A percentile compares a stretch with the other conserved stretches of the same genome.
These are phyloP conservation scores for Stegodyphus mimosarum DNA, from an alignment of 1,140 invertebrate species.

Conservation along the genomic window DNA sequence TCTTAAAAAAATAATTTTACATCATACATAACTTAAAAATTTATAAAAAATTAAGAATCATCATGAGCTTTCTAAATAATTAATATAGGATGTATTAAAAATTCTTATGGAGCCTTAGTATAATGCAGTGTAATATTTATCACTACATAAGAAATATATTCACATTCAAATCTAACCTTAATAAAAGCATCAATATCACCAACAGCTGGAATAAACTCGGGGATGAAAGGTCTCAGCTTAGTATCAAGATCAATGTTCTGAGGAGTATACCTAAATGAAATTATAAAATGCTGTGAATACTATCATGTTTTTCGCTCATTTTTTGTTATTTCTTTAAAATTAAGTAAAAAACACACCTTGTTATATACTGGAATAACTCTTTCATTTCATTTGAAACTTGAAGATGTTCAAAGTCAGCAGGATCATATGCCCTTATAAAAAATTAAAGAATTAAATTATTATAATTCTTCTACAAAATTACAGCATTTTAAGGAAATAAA, in stretches of 20 bases:
- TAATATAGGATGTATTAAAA: too few species aligned
- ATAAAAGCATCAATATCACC: slow-evolving; percentile 98
- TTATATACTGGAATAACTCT: slow-evolving; percentile 93
- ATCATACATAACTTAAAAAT: too few species aligned
- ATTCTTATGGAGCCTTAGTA: too few species aligned
- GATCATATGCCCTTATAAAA: slow-evolving; percentile 79
- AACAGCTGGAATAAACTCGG: slow-evolving; percentile 96
- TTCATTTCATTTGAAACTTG: slow-evolving; percentile 86
- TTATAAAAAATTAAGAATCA: too few species aligned
- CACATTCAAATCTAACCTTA: slow-evolving; percentile 74
- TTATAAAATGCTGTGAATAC: background rate
- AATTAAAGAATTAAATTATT: slow-evolving; percentile 5
- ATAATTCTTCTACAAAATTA: background rate
- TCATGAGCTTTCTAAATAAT: too few species aligned
- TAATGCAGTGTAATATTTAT: too few species aligned
- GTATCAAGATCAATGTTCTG: slow-evolving; percentile 90
- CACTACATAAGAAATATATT: background rate
- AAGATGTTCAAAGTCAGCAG: slow-evolving; percentile 85
- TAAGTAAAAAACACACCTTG: slow-evolving; percentile 73
- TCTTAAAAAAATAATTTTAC: too few species aligned
- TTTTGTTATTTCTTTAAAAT: background rate
- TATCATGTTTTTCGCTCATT: background rate
- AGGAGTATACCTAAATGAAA: slow-evolving; percentile 82
- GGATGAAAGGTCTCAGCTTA: slow-evolving; percentile 93
- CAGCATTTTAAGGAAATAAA: background rate